A percentile compares a stretch with the other conserved stretches of the same genome.
These are phyloP conservation scores for Vulpes lagopus DNA, from an alignment of 2,113 vertebrate genomes.

Conservation along the genomic window DNA sequence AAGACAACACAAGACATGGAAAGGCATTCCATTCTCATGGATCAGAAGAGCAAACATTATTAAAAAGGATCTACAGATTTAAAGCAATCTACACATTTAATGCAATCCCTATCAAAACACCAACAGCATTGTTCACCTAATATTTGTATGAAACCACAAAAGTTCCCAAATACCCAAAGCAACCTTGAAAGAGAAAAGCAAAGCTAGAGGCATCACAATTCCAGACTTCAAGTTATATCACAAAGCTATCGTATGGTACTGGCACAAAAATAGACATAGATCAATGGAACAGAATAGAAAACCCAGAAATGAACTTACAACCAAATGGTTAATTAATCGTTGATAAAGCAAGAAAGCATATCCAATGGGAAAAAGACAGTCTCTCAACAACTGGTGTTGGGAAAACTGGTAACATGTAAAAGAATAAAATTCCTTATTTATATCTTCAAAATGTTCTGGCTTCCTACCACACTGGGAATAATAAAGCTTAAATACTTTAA, in stretches of 20 bases:
- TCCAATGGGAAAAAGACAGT: background rate
- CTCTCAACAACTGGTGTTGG: background rate
- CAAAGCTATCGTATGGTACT: background rate
- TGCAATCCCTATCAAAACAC: background rate
- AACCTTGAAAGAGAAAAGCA: background rate
- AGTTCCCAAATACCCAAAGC: background rate
- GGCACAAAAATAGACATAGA: background rate
- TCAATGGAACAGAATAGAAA: background rate
- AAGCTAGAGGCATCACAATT: background rate
- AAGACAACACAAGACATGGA: background rate
- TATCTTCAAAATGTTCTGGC: constrained; percentile 30
- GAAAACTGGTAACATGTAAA: background rate
- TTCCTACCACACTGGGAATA: background rate
- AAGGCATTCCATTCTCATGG: background rate
- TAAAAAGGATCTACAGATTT: background rate
- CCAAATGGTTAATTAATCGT: background rate
- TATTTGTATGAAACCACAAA: background rate
- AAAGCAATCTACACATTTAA: background rate
- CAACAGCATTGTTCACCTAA: background rate
- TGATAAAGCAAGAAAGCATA: background rate
- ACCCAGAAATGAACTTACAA: background rate
- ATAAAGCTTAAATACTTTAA: background rate
- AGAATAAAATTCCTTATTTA: background rate
- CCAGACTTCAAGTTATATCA: background rate
- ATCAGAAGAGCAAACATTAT: background rate